Base-by-base conservation (phyloP, 2,797 vertebrate species). In the Vultur gryphus region DNA sequence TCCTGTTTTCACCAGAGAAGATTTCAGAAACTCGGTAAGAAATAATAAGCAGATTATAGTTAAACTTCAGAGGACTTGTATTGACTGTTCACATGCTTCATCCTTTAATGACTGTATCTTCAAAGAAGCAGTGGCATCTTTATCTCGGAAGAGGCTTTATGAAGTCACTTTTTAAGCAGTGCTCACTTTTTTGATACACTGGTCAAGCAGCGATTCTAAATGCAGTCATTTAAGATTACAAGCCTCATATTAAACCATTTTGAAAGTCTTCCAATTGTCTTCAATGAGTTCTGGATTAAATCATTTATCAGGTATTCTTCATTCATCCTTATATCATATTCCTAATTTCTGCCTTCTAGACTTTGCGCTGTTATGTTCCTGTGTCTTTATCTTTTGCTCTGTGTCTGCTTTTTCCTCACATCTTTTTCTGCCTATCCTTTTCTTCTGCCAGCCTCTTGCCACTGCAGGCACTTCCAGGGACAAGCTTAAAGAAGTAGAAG, bases 91-190 rank as follows among this genome's bases (percentile, higher is more conserved):
- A 44, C 48, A 44, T 69, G 54, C n/a, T 88, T 96, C 81, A 93
- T 94, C 84, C 87, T 89, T 89, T 95, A 94, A 94, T 93, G 89
- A 93, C 84, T 73, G 13, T 84, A 94, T 94, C 96, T 97, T 97
- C 92, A 94, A 96, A 93, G 95, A 31, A 83, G 37, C 66, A 95
- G 41, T 31, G 33, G 52, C 49, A 57, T 95, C 84, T 77, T 89
- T 6, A 2, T 83, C 75, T 89, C 48, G 23, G 75, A 67, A 78
- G 72, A 66, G 54, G 59, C 49, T 95, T 97, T 93, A 59, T 52
- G n/a, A 54, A 85, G 55, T 62, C 16, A 31, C 7, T 84, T 84
- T 79, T 93, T 61, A 43, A 90, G 73, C 39, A 72, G 21, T 17
- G 13, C 69, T 87, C 3, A 0, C 41, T 9, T 37, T 78, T 91